phyloP scores from a whole-genome alignment of 2,113 vertebrate species.

The Rattus norvegicus region DNA sequence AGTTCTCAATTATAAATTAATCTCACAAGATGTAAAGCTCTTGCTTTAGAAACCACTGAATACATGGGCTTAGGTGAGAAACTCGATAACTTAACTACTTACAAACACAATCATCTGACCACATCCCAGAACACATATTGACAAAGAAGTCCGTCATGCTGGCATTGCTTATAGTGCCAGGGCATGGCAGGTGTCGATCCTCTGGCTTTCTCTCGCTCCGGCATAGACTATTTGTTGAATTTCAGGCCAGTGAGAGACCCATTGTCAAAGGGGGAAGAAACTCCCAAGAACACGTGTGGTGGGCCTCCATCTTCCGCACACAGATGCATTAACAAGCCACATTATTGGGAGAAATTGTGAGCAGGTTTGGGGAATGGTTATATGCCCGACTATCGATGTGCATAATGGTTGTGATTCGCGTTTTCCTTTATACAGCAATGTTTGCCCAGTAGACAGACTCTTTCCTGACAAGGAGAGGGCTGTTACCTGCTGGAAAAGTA shows the following conservation, averaged over 20 bases:
- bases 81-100: background rate
- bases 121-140: background rate
- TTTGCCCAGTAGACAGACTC: background rate
- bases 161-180: background rate
- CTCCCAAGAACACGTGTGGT: background rate
- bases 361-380: background rate
- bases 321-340: background rate
- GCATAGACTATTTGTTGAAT: background rate
- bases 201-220: background rate
- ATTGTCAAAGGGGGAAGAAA: background rate
- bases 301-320: background rate
- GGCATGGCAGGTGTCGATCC: too few relatives aligned
- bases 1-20: constrained; percentile 22
- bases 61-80: background rate
- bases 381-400: background rate
- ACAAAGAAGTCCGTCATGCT: background rate
- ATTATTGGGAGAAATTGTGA: background rate
- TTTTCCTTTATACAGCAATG: background rate
- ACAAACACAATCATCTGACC: background rate
- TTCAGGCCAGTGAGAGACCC: background rate
- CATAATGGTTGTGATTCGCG: background rate
- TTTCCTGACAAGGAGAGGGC: background rate
- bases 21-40: background rate
- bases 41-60: background rate
- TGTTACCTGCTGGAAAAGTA: background rate